phyloP scores from a whole-genome alignment of 2,113 vertebrate species.

The Manacus vitellinus region DNA sequence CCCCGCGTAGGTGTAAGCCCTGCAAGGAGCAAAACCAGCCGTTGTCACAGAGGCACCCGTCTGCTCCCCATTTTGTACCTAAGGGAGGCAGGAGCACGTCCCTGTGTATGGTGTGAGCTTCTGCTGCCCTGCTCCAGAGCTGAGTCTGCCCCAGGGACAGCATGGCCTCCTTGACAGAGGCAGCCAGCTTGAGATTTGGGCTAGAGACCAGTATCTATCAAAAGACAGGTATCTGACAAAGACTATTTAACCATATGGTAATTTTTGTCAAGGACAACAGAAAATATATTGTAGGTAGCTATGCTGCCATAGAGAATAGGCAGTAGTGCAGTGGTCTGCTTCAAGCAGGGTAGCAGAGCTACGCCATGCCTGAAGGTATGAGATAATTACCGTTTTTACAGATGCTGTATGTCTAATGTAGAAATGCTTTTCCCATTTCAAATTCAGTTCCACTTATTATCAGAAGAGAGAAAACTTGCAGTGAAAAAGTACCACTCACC shows the following conservation, averaged over 20 bases:
- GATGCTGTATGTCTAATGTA: neutral
- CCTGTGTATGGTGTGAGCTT: fast-evolving
- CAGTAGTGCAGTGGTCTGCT: neutral
- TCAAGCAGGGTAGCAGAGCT: neutral
- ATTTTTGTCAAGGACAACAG: neutral
- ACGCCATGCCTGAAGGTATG: neutral
- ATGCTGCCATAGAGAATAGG: neutral
- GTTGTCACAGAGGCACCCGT: fast-evolving
- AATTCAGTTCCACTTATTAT: neutral
- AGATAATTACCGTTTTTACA: neutral
- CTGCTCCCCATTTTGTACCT: fast-evolving
- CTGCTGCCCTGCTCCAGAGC: neutral
- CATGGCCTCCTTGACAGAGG: fast-evolving
- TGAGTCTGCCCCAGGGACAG: fast-evolving
- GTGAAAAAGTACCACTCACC: conserved; percentile 72
- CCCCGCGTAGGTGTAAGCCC: conserved; percentile 89
- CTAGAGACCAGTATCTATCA: neutral
- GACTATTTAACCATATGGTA: neutral
- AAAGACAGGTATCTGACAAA: neutral
- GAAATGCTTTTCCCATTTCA: neutral
- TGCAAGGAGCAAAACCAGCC: neutral
- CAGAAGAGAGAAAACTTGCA: neutral
- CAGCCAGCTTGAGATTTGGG: too few relatives aligned
- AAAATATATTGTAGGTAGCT: neutral
- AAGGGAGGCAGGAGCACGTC: fast-evolving